Evolutionary conservation across 2,797 vertebrate genomes (phyloP).

Genomic region (Myiothlypis chrysogaster): DNA sequence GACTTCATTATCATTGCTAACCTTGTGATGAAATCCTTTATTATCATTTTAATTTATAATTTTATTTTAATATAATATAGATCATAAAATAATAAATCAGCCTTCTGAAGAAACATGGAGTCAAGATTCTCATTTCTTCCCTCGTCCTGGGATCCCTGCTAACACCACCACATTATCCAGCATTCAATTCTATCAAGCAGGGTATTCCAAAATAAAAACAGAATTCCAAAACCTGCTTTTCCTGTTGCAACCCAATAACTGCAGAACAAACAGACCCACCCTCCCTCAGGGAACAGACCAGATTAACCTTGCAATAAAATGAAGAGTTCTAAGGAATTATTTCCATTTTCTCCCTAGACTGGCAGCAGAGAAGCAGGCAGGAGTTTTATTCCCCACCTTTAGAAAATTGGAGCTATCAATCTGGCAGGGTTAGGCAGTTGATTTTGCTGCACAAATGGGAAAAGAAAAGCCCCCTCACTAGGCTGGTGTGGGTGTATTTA

Average conservation of each 20-base stretch:
- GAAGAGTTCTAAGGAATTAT: background rate
- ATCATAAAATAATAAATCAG: too few species aligned
- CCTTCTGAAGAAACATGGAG: too few species aligned
- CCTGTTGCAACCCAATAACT: background rate
- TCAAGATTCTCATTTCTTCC: too few species aligned
- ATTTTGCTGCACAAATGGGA: background rate
- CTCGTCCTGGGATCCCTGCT: accelerated
- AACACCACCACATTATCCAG: background rate
- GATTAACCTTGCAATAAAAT: background rate
- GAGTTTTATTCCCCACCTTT: background rate
- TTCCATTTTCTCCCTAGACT: background rate
- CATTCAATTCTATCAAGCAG: background rate
- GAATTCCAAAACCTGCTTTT: background rate
- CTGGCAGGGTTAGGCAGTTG: background rate
- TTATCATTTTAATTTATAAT: too few species aligned
- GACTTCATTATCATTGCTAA: too few species aligned
- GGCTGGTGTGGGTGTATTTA: background rate
- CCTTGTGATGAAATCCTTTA: too few species aligned
- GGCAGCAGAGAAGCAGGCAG: background rate
- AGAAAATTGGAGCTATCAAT: background rate
- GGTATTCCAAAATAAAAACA: background rate
- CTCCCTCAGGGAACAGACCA: background rate
- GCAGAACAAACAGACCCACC: accelerated
- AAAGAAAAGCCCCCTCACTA: background rate
- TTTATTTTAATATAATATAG: too few species aligned